Percentiles rank a stretch among this genome's conserved stretches.
Evolutionary conservation across 2,888 invertebrate genomes (phyloP).

Genomic region (Alentia gelatinosa): DNA sequence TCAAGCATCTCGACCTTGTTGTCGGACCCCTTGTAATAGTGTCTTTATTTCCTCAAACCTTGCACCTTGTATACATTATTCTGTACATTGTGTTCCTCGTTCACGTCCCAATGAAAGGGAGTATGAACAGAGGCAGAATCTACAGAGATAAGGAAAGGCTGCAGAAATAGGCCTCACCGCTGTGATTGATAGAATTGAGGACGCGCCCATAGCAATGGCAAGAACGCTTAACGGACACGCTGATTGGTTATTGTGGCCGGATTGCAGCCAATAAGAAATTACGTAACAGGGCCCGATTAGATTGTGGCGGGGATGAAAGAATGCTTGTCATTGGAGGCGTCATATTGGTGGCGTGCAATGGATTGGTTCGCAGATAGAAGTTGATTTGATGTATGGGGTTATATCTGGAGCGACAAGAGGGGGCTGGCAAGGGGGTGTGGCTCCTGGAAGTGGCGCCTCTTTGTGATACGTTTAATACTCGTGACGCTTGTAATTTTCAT

Average conservation of each 20-base stretch:
- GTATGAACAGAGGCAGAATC: background rate
- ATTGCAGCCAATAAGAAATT: constrained; percentile 44
- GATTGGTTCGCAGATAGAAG: constrained; percentile 21
- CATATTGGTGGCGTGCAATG: background rate
- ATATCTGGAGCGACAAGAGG: constrained; percentile 34
- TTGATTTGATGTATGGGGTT: constrained; percentile 51
- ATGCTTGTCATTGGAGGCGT: constrained; percentile 1
- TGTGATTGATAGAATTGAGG: background rate
- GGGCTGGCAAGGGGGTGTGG: background rate
- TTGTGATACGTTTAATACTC: too few species aligned
- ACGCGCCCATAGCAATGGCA: background rate
- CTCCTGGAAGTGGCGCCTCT: background rate
- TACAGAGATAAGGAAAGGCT: background rate
- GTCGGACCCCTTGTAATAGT: too few species aligned
- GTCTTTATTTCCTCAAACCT: too few species aligned
- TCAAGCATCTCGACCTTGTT: too few species aligned
- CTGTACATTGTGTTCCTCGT: too few species aligned
- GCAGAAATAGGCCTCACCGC: background rate
- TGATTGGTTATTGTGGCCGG: background rate
- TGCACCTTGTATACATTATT: too few species aligned
- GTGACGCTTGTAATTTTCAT: too few species aligned
- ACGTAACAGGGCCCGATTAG: constrained; percentile 26
- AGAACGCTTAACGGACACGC: background rate
- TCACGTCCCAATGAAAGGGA: constrained; percentile 10
- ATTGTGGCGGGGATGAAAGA: background rate